Evolutionary conservation across 2,888 invertebrate genomes (phyloP).

Genomic region (Calameuta idolon): DNA sequence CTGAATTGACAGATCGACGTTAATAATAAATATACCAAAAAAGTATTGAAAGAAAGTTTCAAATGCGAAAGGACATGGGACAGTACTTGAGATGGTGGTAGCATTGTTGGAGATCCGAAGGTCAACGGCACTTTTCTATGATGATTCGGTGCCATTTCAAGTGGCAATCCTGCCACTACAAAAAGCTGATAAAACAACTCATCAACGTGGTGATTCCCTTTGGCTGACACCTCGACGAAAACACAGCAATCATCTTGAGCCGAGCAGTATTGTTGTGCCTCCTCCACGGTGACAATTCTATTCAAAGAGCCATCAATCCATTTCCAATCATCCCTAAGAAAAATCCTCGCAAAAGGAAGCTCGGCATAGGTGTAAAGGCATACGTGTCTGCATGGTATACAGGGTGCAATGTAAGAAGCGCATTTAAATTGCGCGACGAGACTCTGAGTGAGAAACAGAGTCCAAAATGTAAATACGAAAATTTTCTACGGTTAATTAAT

Average conservation of each 20-base stretch:
- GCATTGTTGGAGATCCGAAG: constrained; percentile 81
- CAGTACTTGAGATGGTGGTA: constrained; percentile 72
- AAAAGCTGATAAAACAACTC: constrained; percentile 88
- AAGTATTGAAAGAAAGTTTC: background rate
- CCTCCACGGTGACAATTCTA: constrained; percentile 83
- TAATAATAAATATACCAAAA: background rate
- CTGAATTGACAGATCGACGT: background rate
- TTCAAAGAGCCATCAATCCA: constrained; percentile 19
- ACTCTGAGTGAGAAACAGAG: background rate
- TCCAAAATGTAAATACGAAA: background rate
- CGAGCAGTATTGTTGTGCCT: constrained; percentile 82
- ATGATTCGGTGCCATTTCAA: constrained; percentile 91
- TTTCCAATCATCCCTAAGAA: background rate
- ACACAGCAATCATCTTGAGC: constrained; percentile 82
- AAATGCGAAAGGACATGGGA: background rate
- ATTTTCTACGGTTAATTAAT: background rate
- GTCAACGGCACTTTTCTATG: constrained; percentile 80
- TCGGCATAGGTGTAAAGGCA: background rate
- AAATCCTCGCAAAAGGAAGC: background rate
- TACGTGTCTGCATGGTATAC: background rate
- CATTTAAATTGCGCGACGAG: background rate
- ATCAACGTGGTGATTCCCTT: constrained; percentile 83
- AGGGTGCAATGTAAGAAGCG: background rate
- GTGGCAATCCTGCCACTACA: constrained; percentile 82
- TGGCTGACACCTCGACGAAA: constrained; percentile 87